Percentiles rank a stretch among this genome's conserved stretches.
phyloP scores from a whole-genome alignment of 1,140 invertebrate genomes.

The Temnothorax longispinosus region DNA sequence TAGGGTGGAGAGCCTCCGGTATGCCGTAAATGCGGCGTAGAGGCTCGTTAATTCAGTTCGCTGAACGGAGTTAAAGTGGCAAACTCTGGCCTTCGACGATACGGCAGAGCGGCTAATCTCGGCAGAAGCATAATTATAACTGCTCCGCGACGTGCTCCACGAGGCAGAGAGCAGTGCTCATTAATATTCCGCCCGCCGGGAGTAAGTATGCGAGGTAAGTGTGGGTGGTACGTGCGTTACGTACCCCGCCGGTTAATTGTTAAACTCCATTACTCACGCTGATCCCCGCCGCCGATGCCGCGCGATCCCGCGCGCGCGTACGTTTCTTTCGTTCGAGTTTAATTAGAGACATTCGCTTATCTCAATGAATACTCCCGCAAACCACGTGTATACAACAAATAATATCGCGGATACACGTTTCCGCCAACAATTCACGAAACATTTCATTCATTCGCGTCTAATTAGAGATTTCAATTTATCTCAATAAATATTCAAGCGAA shows the following conservation, averaged over 20 bases:
- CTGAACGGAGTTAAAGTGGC: slow-evolving; percentile 37
- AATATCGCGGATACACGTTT: background rate
- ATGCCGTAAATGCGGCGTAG: slow-evolving; percentile 36
- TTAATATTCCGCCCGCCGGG: slow-evolving; percentile 26
- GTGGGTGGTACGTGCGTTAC: slow-evolving; percentile 14
- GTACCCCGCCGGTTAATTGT: slow-evolving; percentile 34
- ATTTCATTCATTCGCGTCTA: slow-evolving; percentile 6
- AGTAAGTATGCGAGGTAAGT: slow-evolving; percentile 34
- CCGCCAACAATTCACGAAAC: background rate
- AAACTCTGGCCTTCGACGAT: slow-evolving; percentile 48
- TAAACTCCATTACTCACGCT: slow-evolving; percentile 6
- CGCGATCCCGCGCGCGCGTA: background rate
- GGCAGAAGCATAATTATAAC: slow-evolving; percentile 45
- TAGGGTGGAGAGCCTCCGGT: background rate
- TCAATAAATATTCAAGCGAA: slow-evolving; percentile 12
- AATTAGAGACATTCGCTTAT: slow-evolving; percentile 24
- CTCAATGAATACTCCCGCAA: background rate
- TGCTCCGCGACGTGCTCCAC: slow-evolving; percentile 4
- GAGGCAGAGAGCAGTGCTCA: slow-evolving; percentile 11
- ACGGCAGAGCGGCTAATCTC: slow-evolving; percentile 30
- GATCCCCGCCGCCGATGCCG: slow-evolving; percentile 13
- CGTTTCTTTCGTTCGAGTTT: slow-evolving; percentile 7
- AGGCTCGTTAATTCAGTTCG: slow-evolving; percentile 63
- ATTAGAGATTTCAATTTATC: slow-evolving; percentile 22
- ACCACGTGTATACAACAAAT: background rate